phyloP scores from a whole-genome alignment of 1,140 invertebrate genomes.

The Wasmannia auropunctata region DNA sequence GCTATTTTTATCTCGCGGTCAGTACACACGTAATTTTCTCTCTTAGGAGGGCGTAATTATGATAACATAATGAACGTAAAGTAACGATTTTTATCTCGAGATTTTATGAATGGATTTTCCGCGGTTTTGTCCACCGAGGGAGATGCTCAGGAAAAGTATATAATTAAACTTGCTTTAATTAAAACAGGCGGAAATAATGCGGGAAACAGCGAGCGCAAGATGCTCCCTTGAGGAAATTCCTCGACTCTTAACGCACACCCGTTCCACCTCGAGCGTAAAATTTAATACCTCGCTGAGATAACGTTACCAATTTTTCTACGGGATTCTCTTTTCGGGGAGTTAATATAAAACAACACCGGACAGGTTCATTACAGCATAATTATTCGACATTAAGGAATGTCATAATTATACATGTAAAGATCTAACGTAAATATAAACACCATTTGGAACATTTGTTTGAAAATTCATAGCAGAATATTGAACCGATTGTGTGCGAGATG shows the following conservation, averaged over 20 bases:
- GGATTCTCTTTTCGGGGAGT: constrained; percentile 5
- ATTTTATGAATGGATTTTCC: constrained; percentile 24
- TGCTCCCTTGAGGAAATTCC: neutral
- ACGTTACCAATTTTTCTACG: neutral
- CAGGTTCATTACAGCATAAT: constrained; percentile 10
- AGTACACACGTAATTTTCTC: neutral
- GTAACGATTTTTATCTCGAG: neutral
- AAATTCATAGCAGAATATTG: neutral
- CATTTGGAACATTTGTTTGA: neutral
- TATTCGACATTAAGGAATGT: neutral
- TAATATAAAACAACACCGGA: neutral
- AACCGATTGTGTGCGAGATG: neutral
- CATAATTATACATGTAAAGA: neutral
- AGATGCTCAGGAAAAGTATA: neutral
- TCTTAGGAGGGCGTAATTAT: neutral
- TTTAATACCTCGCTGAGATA: constrained; percentile 1
- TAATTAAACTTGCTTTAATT: constrained; percentile 20
- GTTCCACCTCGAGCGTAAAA: neutral
- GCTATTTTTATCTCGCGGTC: neutral
- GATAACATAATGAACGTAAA: neutral
- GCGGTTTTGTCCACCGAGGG: neutral
- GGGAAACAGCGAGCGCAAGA: neutral
- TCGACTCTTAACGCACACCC: neutral
- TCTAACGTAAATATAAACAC: neutral
- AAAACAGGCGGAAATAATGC: constrained; percentile 14